Percentiles rank a stretch among this genome's conserved stretches.
These are phyloP conservation scores for Ophiodon elongatus DNA, from an alignment of 2,113 vertebrate species.

Conservation along the genomic window DNA sequence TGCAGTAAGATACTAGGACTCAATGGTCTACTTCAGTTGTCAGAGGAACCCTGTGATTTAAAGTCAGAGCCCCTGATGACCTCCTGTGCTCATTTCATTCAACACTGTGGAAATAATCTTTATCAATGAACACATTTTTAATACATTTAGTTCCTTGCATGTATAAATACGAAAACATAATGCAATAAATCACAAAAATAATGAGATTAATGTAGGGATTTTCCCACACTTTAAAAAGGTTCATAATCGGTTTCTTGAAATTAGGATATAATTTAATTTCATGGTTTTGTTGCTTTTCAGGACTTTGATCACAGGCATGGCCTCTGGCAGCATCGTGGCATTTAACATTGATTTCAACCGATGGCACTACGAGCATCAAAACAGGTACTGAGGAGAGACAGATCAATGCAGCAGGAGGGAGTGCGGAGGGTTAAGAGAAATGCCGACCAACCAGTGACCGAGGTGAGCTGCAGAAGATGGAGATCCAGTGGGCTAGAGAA, in stretches of 20 bases:
- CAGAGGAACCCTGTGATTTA: constrained; percentile 51
- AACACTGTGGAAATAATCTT: constrained; percentile 14
- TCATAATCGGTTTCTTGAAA: not conserved
- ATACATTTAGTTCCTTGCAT: not conserved
- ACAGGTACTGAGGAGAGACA: constrained; percentile 89
- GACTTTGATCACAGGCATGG: constrained; percentile 98
- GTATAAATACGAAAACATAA: not conserved
- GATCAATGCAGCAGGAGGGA: not conserved
- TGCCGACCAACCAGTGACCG: not conserved
- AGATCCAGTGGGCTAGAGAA: not conserved
- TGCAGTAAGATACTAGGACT: constrained; percentile 32
- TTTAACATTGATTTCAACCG: constrained; percentile 99
- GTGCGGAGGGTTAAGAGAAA: constrained; percentile 2
- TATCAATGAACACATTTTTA: constrained; percentile 9
- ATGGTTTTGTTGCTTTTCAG: constrained; percentile 72
- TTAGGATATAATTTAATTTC: not conserved
- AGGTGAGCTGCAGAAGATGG: constrained; percentile 16
- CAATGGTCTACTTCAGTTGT: constrained; percentile 50
- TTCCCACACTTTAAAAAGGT: not conserved
- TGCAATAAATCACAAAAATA: not conserved
- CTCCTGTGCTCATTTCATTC: constrained; percentile 32
- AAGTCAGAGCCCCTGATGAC: constrained; percentile 46
- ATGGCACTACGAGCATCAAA: constrained; percentile 99
- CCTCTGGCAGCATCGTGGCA: constrained; percentile 97
- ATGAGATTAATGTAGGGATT: not conserved